Evolutionary conservation across 2,113 vertebrate species (phyloP), one percentile per base, ranked within the genome.

Genomic region (Percopsis transmontana): DNA sequence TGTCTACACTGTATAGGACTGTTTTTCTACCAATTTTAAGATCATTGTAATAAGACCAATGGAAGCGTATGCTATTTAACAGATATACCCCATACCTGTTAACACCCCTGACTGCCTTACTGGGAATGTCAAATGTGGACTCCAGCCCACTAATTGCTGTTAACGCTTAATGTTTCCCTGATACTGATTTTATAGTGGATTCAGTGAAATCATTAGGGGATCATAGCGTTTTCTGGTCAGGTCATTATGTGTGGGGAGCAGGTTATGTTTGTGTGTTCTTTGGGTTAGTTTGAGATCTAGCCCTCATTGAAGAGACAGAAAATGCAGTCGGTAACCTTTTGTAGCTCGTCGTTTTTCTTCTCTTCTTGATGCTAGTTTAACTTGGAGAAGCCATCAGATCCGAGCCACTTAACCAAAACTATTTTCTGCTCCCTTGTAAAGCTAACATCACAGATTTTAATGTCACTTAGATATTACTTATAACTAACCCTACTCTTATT

Each of bases 341-440:
- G 1, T 23, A 21, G 39, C 13, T 57, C 24, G 21, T 27, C 27
- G 54, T 7, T 18, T 11, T 27, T 58, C 62, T 10, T 52, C 20
- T 52, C 6, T 23, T 72, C 45, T 47, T 15, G 27, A 33, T 70
- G 58, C 24, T 38, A 20, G 64, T 19, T 15, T 14, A 47, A 10
- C 16, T 14, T 21, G 45, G 11, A 51, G 62, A 73, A 79, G 76
- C 68, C 70, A 73, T 73, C 40, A 18, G 23, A 50, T 27, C 52
- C 56, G 21, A 11, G 7, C 16, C 20, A 2, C 23, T 11, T 60
- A 48, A 51, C 7, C 27, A n/a, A 44, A 68, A 64, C 6, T n/a
- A 58, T 9, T 45, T 23, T 4, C 58, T 39, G 8, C 33, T 50
- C 53, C 15, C 33, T 20, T 45, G 44, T 9, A 14, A 38, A 13